Evolutionary conservation across 2,888 invertebrate genomes (phyloP), one percentile per base, ranked within the genome.

Genomic region (Latrodectus hesperus): DNA sequence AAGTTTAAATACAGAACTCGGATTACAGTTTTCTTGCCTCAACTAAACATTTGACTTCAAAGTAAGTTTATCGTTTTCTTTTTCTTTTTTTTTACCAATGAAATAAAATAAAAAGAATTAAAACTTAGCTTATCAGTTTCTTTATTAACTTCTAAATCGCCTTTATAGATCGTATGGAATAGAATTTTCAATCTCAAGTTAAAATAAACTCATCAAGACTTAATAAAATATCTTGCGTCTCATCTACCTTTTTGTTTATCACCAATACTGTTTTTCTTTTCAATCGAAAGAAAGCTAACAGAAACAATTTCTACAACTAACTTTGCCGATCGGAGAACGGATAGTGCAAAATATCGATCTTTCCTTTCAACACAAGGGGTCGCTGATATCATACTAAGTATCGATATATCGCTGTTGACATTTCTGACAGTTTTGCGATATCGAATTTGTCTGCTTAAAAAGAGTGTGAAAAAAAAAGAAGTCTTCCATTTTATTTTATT

Each of bases 381-480:
- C 26, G 49, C 60, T 52, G 55, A 38, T 65, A 17, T 38, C 22
- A 17, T 52, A 16, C 51, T 52, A 17, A 60, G 70, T 75, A 71
- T 86, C 76, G 75, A 80, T 79, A 60, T 60, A 79, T 80, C 75
- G 80, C 80, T 86, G 85, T 79, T 85, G 85, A 85, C 85, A 79
- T 79, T 79, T 71, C 51, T 86, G 86, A 76, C 86, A 86, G 80
- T 49, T 80, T 86, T 80, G 75, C 75, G 86, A 86, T 86, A 86
- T 86, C 86, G 80, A 74, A 86, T 86, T 75, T 85, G 79, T 68
- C 85, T 80, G 55, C 75, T 65, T 53, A 73, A 80, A 80, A 80
- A 64, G 17, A 72, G 53, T 49, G 67, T 77, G 77, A 17, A 51
- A 68, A 68, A 52, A 17, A 51, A 64, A 60, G 64, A 64, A 60